Conservation (phyloP, 2,797 vertebrate genomes). For the Mormyrops boulengeri region DNA sequence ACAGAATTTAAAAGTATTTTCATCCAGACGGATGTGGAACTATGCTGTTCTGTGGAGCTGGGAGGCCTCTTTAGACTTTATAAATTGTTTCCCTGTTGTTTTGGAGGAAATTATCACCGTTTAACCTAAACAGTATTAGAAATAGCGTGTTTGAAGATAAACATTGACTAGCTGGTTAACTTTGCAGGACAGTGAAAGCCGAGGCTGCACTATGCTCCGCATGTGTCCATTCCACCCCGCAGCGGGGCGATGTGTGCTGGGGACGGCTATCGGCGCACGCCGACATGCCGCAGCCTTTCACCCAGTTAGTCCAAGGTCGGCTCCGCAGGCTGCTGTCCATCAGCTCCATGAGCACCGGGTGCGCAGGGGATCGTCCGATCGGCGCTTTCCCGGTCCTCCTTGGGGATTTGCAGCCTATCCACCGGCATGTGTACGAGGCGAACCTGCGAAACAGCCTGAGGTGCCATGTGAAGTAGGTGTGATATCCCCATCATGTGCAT, state of each 20-base stretch:
- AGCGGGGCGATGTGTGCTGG: background rate
- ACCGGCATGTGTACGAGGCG: conserved; percentile 56
- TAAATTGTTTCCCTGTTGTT: background rate
- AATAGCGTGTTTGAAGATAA: background rate
- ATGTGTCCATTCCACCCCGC: background rate
- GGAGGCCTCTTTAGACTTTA: background rate
- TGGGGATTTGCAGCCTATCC: conserved; percentile 48
- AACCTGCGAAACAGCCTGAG: conserved; percentile 66
- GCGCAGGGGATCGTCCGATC: conserved; percentile 38
- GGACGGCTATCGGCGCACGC: background rate
- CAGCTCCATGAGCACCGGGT: conserved; percentile 41
- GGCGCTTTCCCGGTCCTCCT: conserved; percentile 63
- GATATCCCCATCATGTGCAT: background rate
- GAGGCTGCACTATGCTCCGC: background rate
- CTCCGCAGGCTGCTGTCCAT: conserved; percentile 16
- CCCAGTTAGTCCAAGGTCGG: conserved; percentile 37
- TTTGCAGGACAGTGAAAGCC: conserved; percentile 18
- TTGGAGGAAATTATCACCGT: background rate
- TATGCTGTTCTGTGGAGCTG: background rate
- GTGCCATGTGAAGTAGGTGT: conserved; percentile 59
- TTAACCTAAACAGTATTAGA: background rate
- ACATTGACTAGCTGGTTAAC: background rate
- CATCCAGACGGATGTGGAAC: background rate
- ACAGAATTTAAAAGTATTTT: background rate
- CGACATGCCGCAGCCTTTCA: conserved; percentile 45